Conservation (phyloP, 1,140 invertebrate genomes). For the Palaemon carinicauda region DNA sequence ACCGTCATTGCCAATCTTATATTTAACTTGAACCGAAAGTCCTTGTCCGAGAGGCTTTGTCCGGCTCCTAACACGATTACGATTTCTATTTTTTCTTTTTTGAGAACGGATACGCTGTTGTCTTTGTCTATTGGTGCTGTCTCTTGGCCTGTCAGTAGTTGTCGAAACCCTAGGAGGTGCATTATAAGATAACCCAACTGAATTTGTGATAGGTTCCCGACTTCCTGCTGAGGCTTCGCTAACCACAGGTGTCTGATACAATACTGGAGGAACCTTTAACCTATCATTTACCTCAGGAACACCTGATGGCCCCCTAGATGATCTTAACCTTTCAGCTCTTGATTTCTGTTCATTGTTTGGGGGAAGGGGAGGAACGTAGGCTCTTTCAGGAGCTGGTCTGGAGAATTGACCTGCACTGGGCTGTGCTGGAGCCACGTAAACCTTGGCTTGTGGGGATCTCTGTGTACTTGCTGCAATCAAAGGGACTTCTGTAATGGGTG, state of each 20-base stretch:
- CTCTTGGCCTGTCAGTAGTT: background rate
- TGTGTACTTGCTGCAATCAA: background rate
- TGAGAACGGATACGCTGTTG: background rate
- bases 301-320: too few species aligned
- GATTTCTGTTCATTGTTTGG: background rate
- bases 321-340: background rate
- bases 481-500: background rate
- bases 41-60: background rate
- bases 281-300: too few species aligned
- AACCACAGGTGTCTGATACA: too few species aligned
- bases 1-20: background rate
- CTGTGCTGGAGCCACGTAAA: conserved; percentile 7
- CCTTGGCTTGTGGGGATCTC: background rate
- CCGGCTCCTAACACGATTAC: background rate
- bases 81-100: background rate
- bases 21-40: conserved; percentile 12
- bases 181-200: background rate
- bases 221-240: too few species aligned
- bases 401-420: background rate
- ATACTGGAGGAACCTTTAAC: too few species aligned
- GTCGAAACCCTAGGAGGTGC: background rate
- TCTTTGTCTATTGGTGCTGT: background rate
- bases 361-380: background rate
- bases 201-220: background rate
- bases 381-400: background rate